Percentiles rank a stretch among this genome's conserved stretches.
phyloP scores from a whole-genome alignment of 2,888 invertebrate species.

The Octodonta nipae region DNA sequence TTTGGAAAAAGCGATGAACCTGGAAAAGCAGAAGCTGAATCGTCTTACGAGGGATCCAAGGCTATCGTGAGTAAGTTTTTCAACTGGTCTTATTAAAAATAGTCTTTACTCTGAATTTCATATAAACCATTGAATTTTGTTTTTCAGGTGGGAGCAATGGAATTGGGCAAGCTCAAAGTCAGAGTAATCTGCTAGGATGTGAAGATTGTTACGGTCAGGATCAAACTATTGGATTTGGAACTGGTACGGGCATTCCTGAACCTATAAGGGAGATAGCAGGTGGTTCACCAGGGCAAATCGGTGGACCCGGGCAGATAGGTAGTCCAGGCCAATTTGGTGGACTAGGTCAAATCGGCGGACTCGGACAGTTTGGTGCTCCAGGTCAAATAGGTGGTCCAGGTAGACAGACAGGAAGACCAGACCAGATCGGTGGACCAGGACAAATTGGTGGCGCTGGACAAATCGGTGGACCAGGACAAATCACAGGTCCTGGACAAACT shows the following conservation, averaged over 20 bases:
- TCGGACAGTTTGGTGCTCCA: constrained; percentile 5
- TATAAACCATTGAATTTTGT: neutral
- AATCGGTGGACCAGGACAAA: too few relatives aligned
- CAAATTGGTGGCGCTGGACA: constrained; percentile 3
- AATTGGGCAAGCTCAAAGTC: constrained; percentile 82
- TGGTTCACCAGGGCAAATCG: constrained; percentile 4
- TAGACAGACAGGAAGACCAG: constrained; percentile 9
- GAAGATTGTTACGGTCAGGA: constrained; percentile 46
- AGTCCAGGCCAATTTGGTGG: constrained; percentile 5
- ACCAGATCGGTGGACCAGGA: constrained; percentile 7
- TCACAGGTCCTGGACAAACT: constrained; percentile 7
- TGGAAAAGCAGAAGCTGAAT: constrained; percentile 72
- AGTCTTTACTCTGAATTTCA: neutral
- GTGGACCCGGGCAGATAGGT: neutral
- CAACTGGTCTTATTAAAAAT: neutral
- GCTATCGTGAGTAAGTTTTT: constrained; percentile 56
- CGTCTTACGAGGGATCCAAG: constrained; percentile 54
- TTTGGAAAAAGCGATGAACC: constrained; percentile 44
- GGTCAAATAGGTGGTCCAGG: constrained; percentile 6
- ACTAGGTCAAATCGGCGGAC: constrained; percentile 8
- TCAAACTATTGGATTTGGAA: constrained; percentile 17
- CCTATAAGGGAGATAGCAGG: constrained; percentile 5
- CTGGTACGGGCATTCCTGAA: constrained; percentile 7
- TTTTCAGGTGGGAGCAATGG: constrained; percentile 61
- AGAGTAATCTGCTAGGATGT: constrained; percentile 57